These are phyloP conservation scores for Colletes latitarsis DNA, from an alignment of 1,140 invertebrate genomes.

Conservation along the genomic window DNA sequence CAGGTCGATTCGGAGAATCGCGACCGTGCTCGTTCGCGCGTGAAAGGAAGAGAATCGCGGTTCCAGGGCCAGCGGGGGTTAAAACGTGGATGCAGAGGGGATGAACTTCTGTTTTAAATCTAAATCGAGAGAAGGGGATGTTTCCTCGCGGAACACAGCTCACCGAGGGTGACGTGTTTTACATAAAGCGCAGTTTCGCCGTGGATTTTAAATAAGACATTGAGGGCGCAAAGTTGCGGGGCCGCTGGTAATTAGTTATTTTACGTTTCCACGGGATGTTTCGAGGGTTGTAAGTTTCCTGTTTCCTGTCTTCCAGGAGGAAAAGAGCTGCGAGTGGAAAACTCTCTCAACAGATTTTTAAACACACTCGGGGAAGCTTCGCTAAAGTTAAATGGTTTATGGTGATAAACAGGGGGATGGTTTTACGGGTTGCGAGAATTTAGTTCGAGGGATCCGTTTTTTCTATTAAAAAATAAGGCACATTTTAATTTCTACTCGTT, in stretches of 20 bases:
- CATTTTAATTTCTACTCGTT: too few species aligned
- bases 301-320: too few species aligned
- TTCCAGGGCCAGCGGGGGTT: too few species aligned
- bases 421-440: too few species aligned
- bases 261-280: neutral
- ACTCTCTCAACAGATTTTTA: too few species aligned
- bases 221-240: neutral
- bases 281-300: neutral
- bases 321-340: too few species aligned
- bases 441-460: too few species aligned
- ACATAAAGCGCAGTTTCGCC: conserved; percentile 25
- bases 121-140: neutral
- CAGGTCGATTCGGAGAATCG: neutral
- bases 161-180: conserved; percentile 5
- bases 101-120: conserved; percentile 45
- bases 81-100: neutral
- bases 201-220: conserved; percentile 6
- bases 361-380: too few species aligned
- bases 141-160: neutral
- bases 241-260: conserved; percentile 17
- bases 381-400: too few species aligned
- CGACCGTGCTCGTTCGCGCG: neutral
- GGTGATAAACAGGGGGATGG: too few species aligned
- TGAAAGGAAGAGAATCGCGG: conserved; percentile 13
- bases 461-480: too few species aligned